Base-by-base conservation (phyloP, 2,797 vertebrate genomes). In the Leucoraja ocellata region DNA sequence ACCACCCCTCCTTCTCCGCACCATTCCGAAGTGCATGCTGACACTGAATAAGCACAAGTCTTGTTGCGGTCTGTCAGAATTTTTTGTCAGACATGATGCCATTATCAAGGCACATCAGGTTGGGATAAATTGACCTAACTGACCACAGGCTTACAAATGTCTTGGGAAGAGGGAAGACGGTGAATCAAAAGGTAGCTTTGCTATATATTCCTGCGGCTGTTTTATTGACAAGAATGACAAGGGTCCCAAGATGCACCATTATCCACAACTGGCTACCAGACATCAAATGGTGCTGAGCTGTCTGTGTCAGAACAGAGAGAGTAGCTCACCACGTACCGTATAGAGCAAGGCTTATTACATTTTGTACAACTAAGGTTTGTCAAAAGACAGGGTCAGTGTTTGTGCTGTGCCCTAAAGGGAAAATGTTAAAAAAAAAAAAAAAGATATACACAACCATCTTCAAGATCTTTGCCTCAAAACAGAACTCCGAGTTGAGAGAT, bases 201-300 rank as follows among this genome's bases (percentile, higher is more conserved):
- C 95, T 95, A 95, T 94, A 93, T 86, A 94, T 96, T 96, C 97
- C 97, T 96, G 95, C 95, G 96, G 97, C 97, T 96, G 93, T 97
- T 96, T 97, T 97, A 98, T 98, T 98, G 98, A 99, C 98, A 98
- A 96, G 96, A 97, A 98, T 99, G 98, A 99, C 98, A 99, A 98
- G 96, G 95, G 98, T 99, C 99, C 98, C 98, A 97, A 95, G 98
- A 98, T 97, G 96, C 98, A 97, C 98, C 97, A 99, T 99, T 99
- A 99, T 99, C 98, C 98, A 96, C 98, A 98, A 97, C 98, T 97
- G 97, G 97, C 97, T 96, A 97, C 97, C 97, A 96, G 95, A 98
- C 98, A 98, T 99, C 98, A 99, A 98, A 98, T 97, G 97, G 96
- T 97, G 95, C 96, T 94, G 96, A 97, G 97, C 97, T 96, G 96